Evolutionary conservation across 2,888 invertebrate genomes (phyloP), one percentile per base, ranked within the genome.

Genomic region (Scaptomyza tumidula): DNA sequence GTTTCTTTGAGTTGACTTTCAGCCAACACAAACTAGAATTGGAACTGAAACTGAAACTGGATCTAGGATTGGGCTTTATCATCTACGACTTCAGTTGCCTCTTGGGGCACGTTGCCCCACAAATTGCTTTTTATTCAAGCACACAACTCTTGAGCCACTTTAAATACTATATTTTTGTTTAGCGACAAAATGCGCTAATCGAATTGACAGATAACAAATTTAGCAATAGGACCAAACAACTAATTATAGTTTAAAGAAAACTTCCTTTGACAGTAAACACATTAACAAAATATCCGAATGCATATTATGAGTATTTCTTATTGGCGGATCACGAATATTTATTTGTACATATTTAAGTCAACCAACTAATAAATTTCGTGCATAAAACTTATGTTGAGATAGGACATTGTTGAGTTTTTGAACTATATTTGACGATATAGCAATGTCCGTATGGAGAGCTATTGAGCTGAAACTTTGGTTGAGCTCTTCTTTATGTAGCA

Each of bases 1-100:
- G 33, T 13, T 62, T 41, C 62, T 60, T 63, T 63, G 57, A 63
- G 33, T 72, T 62, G 73, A 59, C 59, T 48, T 57, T 35, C 16
- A 35, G 55, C 52, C 29, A 62, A 58, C 37, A n/a, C 24, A 24
- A 24, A 24, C 19, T 19, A 19, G 14, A 19, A 67, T 3, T 4
- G 6, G 6, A 14, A 14, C 41, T 41, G 16, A 10, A 41, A 5
- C 35, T 50, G 24, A 3, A 49, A 33, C 56, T 29, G 14, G 14
- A 49, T 14, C 56, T 29, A 14, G 24, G 37, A 24, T 6, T 24
- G 24, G 14, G 13, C 10, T 7, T 37, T 27, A 37, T 27, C 10
- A 29, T 37, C 35, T 10, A 10, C 56, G 16, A 10, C 37, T 10
- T n/a, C 16, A 27, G 6, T 24, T 13, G 35, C 11, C 50, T 27